Evolutionary conservation across 2,113 vertebrate genomes (phyloP), one percentile per base, ranked within the genome.

Genomic region (Halichoeres trimaculatus): DNA sequence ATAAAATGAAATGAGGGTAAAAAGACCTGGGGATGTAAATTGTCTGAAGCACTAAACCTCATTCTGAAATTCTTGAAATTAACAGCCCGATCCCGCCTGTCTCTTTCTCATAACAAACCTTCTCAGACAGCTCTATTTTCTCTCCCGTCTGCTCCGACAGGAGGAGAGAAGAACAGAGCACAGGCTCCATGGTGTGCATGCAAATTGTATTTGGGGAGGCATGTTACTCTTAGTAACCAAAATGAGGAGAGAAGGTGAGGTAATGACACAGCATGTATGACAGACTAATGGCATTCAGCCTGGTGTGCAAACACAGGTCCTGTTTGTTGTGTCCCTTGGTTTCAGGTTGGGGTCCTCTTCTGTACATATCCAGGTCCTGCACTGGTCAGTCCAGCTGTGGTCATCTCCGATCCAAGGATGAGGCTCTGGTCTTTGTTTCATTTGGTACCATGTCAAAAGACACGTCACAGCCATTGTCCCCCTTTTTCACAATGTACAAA

Each of bases 1-100:
- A 83, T 83, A 78, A 83, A 84, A 68, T 48, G 45, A 61, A 75
- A 78, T 24, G 73, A 50, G 76, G 51, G 23, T 23, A 59, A 63
- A 68, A 84, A 56, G 79, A 75, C 58, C 63, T 41, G n/a, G 26
- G 57, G 74, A 79, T 84, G 71, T 86, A 81, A 86, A 88, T 78
- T 74, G 63, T 80, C 69, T 68, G 47, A 70, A 80, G 86, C 48
- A 68, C 60, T 74, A 69, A 86, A 84, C 53, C 60, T 81, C 69
- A 55, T 81, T 79, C 60, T 71, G 56, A 70, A 73, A 52, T 78
- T 75, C 43, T 65, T 57, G 60, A 70, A 62, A 84, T 86, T 53
- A 86, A 84, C 72, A 53, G 45, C 57, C 65, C 7, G 1, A 52
- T 73, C 53, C 51, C 23, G 10, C 52, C 56, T 59, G 22, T 51